These are phyloP conservation scores for Vanessa tameamea DNA, from an alignment of 1,140 invertebrate species.

Conservation along the genomic window DNA sequence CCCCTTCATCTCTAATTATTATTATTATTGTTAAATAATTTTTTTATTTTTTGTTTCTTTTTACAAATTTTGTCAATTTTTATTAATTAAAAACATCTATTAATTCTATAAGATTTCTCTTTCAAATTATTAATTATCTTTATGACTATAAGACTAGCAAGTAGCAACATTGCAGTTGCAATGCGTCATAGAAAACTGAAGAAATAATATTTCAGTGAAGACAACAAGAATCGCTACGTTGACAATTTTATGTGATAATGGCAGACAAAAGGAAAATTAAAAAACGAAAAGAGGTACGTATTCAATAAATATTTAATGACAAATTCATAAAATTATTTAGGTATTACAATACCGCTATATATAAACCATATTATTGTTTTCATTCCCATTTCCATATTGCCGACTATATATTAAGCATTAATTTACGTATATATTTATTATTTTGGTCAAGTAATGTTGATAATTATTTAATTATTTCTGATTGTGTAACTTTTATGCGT, in stretches of 20 bases:
- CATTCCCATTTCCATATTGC: slow-evolving; percentile 12
- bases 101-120: too few relatives aligned
- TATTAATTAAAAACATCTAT: too few relatives aligned
- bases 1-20: too few relatives aligned
- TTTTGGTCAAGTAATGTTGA: background rate
- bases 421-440: background rate
- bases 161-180: slow-evolving; percentile 29
- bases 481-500: background rate
- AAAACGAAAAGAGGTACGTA: slow-evolving; percentile 87
- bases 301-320: slow-evolving; percentile 32
- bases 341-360: background rate
- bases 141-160: background rate
- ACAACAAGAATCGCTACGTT: slow-evolving; percentile 59
- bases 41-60: too few relatives aligned
- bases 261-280: slow-evolving; percentile 88
- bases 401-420: background rate
- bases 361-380: slow-evolving; percentile 17
- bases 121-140: background rate
- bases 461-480: background rate
- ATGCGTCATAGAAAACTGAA: slow-evolving; percentile 42
- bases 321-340: background rate
- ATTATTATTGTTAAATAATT: too few relatives aligned
- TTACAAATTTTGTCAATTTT: too few relatives aligned
- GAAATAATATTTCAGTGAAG: slow-evolving; percentile 46
- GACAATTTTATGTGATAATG: slow-evolving; percentile 82